These are phyloP conservation scores for Cepphus grylle DNA, from an alignment of 2,113 vertebrate genomes.

Conservation along the genomic window DNA sequence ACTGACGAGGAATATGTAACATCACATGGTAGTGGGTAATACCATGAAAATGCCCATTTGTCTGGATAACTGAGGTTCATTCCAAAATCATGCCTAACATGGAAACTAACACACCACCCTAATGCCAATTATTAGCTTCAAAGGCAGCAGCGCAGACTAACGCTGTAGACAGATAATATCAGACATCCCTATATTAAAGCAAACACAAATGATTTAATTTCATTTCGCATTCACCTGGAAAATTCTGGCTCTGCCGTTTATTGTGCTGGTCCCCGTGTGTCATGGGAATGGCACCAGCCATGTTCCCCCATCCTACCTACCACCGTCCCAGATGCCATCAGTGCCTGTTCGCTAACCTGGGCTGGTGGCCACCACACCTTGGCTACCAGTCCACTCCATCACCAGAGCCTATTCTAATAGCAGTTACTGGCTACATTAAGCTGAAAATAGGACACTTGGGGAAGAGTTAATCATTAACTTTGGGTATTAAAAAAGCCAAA, in stretches of 20 bases:
- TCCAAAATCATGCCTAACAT: slow-evolving; percentile 50
- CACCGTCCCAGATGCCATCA: background rate
- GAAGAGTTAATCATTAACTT: background rate
- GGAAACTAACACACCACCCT: slow-evolving; percentile 26
- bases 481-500: background rate
- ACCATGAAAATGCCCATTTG: slow-evolving; percentile 54
- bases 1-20: background rate
- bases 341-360: background rate
- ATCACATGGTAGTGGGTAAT: slow-evolving; percentile 34
- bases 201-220: slow-evolving; percentile 24
- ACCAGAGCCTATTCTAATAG: background rate
- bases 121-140: slow-evolving; percentile 53
- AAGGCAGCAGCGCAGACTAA: slow-evolving; percentile 50
- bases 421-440: background rate
- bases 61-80: slow-evolving; percentile 23
- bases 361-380: background rate
- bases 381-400: background rate
- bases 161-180: slow-evolving; percentile 58
- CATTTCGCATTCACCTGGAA: slow-evolving; percentile 43
- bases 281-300: background rate
- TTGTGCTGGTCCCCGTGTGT: background rate
- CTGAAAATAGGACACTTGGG: background rate
- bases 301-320: background rate
- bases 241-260: background rate
- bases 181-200: slow-evolving; percentile 56